Percentiles rank a stretch among this genome's conserved stretches.
Conservation (phyloP, 2,113 vertebrate species). For the Cacatua alba region DNA sequence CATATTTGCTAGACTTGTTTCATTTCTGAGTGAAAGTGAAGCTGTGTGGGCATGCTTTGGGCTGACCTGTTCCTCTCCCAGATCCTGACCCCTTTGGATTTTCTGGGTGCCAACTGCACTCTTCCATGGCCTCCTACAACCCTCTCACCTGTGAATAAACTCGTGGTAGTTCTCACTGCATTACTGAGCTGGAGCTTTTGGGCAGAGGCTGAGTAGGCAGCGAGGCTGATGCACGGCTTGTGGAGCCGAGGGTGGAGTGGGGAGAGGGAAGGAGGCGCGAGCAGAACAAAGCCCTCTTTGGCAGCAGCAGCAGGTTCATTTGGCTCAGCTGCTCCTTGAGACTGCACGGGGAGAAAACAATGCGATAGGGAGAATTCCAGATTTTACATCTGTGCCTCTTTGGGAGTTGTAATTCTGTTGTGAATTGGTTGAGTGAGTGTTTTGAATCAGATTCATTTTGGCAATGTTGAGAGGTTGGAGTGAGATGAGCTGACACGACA, state of each 20-base stretch:
- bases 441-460: neutral
- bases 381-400: neutral
- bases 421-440: neutral
- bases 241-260: neutral
- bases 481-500: neutral
- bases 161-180: fast-evolving
- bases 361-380: neutral
- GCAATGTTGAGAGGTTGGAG: neutral
- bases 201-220: neutral
- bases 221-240: neutral
- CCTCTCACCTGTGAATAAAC: neutral
- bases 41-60: neutral
- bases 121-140: neutral
- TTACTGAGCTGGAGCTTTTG: neutral
- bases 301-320: neutral
- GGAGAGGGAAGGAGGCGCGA: neutral
- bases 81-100: neutral
- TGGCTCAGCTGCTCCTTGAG: neutral
- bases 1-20: neutral
- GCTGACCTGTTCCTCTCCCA: neutral
- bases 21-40: neutral
- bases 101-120: neutral
- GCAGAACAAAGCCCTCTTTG: neutral
- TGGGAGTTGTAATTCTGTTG: neutral
- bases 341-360: neutral